Evolutionary conservation across 2,888 invertebrate species (phyloP).

Genomic region (Ischnura elegans): DNA sequence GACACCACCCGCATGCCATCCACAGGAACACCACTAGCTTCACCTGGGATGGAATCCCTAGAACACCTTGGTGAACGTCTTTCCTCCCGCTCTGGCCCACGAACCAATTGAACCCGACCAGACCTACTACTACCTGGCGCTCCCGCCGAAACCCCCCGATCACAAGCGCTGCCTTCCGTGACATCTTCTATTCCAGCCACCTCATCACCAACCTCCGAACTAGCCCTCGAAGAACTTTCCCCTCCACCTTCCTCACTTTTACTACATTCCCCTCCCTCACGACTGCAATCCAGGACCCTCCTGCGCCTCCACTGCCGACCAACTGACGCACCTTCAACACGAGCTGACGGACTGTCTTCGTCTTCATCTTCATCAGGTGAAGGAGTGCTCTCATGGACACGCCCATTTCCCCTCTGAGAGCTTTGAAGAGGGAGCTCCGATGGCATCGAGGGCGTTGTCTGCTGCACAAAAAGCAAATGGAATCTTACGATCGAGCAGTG

Average conservation of each 20-base stretch:
- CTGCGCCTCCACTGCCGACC: constrained; percentile 36
- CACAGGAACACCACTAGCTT: background rate
- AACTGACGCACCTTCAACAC: constrained; percentile 1
- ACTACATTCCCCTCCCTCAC: constrained; percentile 47
- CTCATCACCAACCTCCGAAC: constrained; percentile 47
- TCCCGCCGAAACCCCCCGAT: constrained; percentile 29
- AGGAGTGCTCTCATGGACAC: constrained; percentile 51
- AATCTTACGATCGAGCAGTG: background rate
- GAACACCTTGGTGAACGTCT: constrained; percentile 36
- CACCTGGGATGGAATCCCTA: constrained; percentile 54
- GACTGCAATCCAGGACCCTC: constrained; percentile 19
- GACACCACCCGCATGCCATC: constrained; percentile 44
- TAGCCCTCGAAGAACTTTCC: constrained; percentile 53
- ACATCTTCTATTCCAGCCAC: background rate
- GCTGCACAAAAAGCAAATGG: background rate
- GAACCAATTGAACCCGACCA: constrained; percentile 33
- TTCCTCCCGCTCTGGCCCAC: constrained; percentile 38
- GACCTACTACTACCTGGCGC: constrained; percentile 27
- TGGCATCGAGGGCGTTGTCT: constrained; percentile 20
- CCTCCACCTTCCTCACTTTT: constrained; percentile 50
- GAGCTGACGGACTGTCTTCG: constrained; percentile 5
- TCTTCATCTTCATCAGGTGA: constrained; percentile 57
- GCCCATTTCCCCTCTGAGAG: constrained; percentile 55
- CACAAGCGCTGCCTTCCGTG: background rate
- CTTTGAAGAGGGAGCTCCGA: constrained; percentile 45